Conservation (phyloP, 2,113 vertebrate species). For the Ctenomys sociabilis region DNA sequence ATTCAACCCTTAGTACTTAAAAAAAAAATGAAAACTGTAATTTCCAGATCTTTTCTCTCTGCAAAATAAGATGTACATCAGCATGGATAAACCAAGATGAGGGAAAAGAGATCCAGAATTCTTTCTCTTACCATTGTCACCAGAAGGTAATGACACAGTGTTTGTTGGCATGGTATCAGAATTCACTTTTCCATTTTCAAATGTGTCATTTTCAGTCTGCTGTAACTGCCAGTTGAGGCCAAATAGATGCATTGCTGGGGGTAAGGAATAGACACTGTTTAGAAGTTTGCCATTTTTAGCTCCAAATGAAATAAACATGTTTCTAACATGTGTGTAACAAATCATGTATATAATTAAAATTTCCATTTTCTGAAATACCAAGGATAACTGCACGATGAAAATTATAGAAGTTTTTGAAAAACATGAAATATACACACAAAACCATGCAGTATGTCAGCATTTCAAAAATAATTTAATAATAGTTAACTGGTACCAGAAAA, state of each 20-base stretch:
- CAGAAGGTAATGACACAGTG: slow-evolving; percentile 91
- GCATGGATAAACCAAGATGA: neutral
- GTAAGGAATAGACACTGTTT: slow-evolving; percentile 81
- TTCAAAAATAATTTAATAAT: neutral
- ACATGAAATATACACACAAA: neutral
- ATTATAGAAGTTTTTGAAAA: slow-evolving; percentile 65
- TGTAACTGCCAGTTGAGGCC: slow-evolving; percentile 99
- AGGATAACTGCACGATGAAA: slow-evolving; percentile 62
- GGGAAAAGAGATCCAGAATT: neutral
- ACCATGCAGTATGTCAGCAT: neutral
- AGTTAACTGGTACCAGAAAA: neutral
- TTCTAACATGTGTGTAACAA: neutral
- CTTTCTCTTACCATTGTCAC: slow-evolving; percentile 92
- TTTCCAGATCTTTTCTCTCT: neutral
- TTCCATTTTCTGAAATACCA: neutral
- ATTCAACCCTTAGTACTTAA: neutral
- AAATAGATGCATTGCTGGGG: slow-evolving; percentile 96
- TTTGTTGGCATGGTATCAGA: slow-evolving; percentile 92
- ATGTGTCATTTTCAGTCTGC: slow-evolving; percentile 95
- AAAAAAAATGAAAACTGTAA: neutral
- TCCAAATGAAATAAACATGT: slow-evolving; percentile 1
- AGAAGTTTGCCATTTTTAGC: slow-evolving; percentile 73
- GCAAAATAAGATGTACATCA: neutral
- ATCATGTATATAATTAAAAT: slow-evolving; percentile 39
- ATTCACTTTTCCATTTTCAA: slow-evolving; percentile 96